These are phyloP conservation scores for Aphyosemion australe DNA, from an alignment of 2,113 vertebrate species.

Conservation along the genomic window DNA sequence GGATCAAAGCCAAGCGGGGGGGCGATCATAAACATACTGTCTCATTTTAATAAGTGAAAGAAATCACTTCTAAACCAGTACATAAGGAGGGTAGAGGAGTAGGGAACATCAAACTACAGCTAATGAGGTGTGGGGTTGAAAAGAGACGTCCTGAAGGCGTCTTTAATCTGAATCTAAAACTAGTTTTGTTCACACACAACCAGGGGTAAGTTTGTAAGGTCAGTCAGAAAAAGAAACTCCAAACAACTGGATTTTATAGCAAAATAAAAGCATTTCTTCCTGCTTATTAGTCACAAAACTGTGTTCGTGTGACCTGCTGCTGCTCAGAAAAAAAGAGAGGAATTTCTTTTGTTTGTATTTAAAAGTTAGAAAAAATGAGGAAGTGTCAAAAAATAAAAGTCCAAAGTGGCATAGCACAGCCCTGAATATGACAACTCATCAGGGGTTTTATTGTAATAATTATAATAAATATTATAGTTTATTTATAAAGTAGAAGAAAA, in stretches of 20 bases:
- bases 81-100: slow-evolving; percentile 4
- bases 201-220: not conserved
- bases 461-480: too few relatives aligned
- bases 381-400: too few relatives aligned
- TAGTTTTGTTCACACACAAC: not conserved
- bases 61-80: slow-evolving; percentile 55
- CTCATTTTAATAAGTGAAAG: slow-evolving; percentile 72
- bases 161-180: slow-evolving; percentile 17
- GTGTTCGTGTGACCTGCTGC: too few relatives aligned
- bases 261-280: not conserved
- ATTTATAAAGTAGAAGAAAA: too few relatives aligned
- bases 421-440: too few relatives aligned
- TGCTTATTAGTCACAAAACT: not conserved
- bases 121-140: slow-evolving; percentile 64
- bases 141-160: slow-evolving; percentile 41
- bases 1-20: slow-evolving; percentile 72
- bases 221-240: not conserved
- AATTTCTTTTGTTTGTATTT: too few relatives aligned
- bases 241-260: too few relatives aligned
- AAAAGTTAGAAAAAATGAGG: too few relatives aligned
- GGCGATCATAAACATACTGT: slow-evolving; percentile 69
- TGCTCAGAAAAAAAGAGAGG: too few relatives aligned
- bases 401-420: too few relatives aligned
- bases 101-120: slow-evolving; percentile 59
- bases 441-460: too few relatives aligned